These are phyloP conservation scores for Cybosia mesomella DNA, from an alignment of 2,888 invertebrate species.

Conservation along the genomic window DNA sequence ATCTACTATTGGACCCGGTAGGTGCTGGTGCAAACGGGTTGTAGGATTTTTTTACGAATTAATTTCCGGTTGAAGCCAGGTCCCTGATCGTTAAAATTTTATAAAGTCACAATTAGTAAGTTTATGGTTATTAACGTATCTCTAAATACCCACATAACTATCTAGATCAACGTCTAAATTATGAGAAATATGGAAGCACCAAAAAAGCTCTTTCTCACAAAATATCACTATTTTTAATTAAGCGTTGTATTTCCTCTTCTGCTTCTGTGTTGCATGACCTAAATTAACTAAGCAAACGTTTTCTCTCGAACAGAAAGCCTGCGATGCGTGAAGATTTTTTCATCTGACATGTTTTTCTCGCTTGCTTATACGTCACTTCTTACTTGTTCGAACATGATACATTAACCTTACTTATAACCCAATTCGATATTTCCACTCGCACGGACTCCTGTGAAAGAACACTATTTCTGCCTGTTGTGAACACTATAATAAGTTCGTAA, in stretches of 20 bases:
- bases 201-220: neutral
- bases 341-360: slow-evolving; percentile 9
- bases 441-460: slow-evolving; percentile 13
- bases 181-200: no score
- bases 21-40: no score
- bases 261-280: slow-evolving; percentile 9
- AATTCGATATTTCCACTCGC: slow-evolving; percentile 21
- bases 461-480: neutral
- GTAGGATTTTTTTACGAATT: no score
- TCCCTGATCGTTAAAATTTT: no score
- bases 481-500: slow-evolving; percentile 21
- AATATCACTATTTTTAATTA: slow-evolving; percentile 1
- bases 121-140: no score
- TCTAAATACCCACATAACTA: no score
- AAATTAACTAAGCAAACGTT: slow-evolving; percentile 9
- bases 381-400: slow-evolving; percentile 17
- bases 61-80: no score
- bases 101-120: no score
- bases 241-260: neutral
- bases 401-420: slow-evolving; percentile 16
- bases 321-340: slow-evolving; percentile 12
- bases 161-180: no score
- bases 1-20: no score
- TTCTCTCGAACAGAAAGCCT: neutral
- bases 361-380: slow-evolving; percentile 7